Evolutionary conservation across 2,888 invertebrate genomes (phyloP).

Genomic region (Biston stratarius): DNA sequence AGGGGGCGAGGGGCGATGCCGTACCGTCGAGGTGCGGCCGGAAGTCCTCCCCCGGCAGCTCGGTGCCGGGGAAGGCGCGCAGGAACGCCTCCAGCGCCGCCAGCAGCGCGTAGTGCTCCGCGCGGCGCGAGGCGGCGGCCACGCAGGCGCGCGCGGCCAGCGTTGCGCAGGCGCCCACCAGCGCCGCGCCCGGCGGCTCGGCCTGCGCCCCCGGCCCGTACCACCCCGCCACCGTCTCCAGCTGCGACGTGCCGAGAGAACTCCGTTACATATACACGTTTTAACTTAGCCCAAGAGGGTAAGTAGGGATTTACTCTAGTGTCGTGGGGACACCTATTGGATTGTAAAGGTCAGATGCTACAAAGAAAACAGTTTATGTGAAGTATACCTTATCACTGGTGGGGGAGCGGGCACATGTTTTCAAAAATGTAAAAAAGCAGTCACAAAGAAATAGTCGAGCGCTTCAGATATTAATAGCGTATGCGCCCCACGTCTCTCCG

Average conservation of each 20-base stretch:
- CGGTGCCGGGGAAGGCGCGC: constrained; percentile 1
- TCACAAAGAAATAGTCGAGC: too few species aligned
- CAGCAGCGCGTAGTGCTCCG: constrained; percentile 7
- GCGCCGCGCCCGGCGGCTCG: background rate
- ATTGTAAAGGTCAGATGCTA: too few species aligned
- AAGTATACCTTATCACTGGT: too few species aligned
- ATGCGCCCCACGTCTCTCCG: too few species aligned
- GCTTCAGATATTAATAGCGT: too few species aligned
- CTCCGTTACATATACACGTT: too few species aligned
- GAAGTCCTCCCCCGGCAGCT: background rate
- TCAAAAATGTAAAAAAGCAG: too few species aligned
- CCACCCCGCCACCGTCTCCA: constrained; percentile 4
- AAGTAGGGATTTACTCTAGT: too few species aligned
- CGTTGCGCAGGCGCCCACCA: background rate
- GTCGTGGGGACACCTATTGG: too few species aligned
- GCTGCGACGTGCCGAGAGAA: background rate
- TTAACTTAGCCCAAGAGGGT: too few species aligned
- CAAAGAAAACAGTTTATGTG: too few species aligned
- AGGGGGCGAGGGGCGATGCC: background rate
- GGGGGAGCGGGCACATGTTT: too few species aligned
- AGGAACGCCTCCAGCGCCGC: constrained; percentile 2
- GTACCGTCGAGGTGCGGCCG: background rate
- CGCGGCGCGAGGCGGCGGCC: background rate
- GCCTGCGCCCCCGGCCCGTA: background rate
- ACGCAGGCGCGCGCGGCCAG: background rate